Evolutionary conservation across 2,888 invertebrate species (phyloP).

Genomic region (Griposia aprilina): DNA sequence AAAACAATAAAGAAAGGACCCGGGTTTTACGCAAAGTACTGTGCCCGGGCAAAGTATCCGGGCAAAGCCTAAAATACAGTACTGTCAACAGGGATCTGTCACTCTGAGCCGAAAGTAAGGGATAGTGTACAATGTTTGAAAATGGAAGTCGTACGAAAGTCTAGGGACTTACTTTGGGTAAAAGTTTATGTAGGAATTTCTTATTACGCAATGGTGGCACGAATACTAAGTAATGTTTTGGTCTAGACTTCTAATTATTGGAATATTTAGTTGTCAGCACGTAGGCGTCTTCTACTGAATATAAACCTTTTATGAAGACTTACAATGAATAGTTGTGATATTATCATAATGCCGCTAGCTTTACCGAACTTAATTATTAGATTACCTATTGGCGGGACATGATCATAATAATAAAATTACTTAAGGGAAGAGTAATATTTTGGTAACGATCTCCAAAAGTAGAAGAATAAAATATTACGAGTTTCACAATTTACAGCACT

Average conservation of each 20-base stretch:
- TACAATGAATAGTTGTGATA: neutral
- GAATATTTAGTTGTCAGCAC: conserved; percentile 43
- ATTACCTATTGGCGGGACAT: too few relatives aligned
- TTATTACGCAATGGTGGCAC: too few relatives aligned
- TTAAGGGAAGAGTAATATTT: neutral
- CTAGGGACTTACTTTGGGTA: neutral
- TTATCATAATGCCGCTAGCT: neutral
- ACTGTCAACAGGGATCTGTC: conserved; percentile 60
- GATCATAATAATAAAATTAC: too few relatives aligned
- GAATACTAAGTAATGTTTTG: conserved; percentile 17
- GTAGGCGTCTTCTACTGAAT: conserved; percentile 4
- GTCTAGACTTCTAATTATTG: conserved; percentile 33
- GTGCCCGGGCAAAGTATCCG: conserved; percentile 14
- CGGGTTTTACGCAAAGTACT: conserved; percentile 35
- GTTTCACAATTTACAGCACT: neutral
- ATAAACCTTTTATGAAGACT: neutral
- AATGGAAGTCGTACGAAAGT: conserved; percentile 1
- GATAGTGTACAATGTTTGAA: conserved; percentile 22
- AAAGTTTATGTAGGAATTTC: conserved; percentile 2
- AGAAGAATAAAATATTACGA: neutral
- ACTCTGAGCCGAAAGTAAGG: conserved; percentile 50
- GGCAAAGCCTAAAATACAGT: conserved; percentile 53
- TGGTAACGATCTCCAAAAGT: neutral
- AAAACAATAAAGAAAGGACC: conserved; percentile 49
- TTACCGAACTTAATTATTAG: neutral